Conservation (phyloP, 2,888 invertebrate species). For the Allophyes oxyacanthae region DNA sequence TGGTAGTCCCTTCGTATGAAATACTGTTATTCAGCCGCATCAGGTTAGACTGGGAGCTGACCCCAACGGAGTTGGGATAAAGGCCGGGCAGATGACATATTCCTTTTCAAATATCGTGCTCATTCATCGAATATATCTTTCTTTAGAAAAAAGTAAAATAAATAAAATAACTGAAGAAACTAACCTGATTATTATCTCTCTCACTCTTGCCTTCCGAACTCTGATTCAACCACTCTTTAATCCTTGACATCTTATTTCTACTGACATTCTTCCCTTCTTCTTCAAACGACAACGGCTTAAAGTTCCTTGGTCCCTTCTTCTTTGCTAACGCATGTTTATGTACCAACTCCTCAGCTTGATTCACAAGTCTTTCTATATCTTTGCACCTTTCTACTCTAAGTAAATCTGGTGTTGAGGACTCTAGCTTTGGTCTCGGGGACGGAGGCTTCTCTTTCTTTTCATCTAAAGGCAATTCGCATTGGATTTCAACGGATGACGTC, state of each 20-base stretch:
- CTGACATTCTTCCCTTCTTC: constrained; percentile 84
- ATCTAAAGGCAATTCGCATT: constrained; percentile 81
- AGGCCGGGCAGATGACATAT: no score
- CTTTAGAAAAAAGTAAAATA: no score
- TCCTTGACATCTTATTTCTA: constrained; percentile 91
- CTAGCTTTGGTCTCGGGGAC: constrained; percentile 77
- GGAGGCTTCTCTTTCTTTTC: constrained; percentile 72
- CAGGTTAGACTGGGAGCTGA: no score
- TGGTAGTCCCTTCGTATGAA: no score
- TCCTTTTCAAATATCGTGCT: no score
- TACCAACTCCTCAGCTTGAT: constrained; percentile 94
- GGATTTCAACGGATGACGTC: constrained; percentile 86
- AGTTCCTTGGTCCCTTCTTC: constrained; percentile 81
- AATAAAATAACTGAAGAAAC: constrained; percentile 14
- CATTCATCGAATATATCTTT: no score
- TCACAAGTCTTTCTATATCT: constrained; percentile 93
- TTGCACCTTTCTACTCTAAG: constrained; percentile 88
- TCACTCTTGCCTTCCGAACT: constrained; percentile 81
- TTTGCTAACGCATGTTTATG: constrained; percentile 89
- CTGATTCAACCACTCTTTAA: constrained; percentile 92
- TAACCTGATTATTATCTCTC: constrained; percentile 81
- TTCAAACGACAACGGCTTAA: constrained; percentile 88
- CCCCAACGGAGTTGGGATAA: no score
- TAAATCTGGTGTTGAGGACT: constrained; percentile 82
- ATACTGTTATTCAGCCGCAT: no score